Evolutionary conservation across 2,113 vertebrate genomes (phyloP).

Genomic region (Triplophysa dalaica): DNA sequence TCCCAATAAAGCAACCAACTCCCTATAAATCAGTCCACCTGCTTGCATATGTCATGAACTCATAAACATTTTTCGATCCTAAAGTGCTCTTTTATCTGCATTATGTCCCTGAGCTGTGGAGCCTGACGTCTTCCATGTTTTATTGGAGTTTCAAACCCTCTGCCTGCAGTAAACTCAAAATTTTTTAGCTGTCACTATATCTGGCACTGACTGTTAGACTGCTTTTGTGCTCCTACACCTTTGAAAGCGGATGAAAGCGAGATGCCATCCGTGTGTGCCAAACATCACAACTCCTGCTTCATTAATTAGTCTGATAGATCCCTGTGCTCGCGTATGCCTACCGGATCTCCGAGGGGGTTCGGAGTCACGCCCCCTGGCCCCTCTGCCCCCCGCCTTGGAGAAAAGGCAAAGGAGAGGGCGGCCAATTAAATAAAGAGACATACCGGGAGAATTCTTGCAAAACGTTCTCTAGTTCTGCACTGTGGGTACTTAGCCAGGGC

Average conservation of each 20-base stretch:
- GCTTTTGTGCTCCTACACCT: slow-evolving; percentile 26
- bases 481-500: slow-evolving; percentile 9
- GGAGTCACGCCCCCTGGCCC: not conserved
- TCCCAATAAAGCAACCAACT: not conserved
- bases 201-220: slow-evolving; percentile 7
- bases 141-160: slow-evolving; percentile 15
- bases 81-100: slow-evolving; percentile 27
- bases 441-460: not conserved
- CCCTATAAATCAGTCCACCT: not conserved
- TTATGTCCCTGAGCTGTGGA: slow-evolving; percentile 9
- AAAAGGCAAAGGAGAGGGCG: slow-evolving; percentile 2
- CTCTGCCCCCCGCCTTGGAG: not conserved
- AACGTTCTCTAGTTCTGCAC: not conserved
- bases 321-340: not conserved
- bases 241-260: slow-evolving; percentile 28
- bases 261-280: slow-evolving; percentile 20
- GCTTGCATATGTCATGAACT: slow-evolving; percentile 15
- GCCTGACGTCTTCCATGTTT: slow-evolving; percentile 34
- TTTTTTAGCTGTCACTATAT: slow-evolving; percentile 31
- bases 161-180: slow-evolving; percentile 17
- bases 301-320: slow-evolving; percentile 47
- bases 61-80: slow-evolving; percentile 21
- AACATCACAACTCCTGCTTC: not conserved
- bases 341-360: slow-evolving; percentile 19
- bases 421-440: slow-evolving; percentile 47